Evolutionary conservation across 2,888 invertebrate genomes (phyloP), one percentile per base, ranked within the genome.

Genomic region (Microdon myrmicae): DNA sequence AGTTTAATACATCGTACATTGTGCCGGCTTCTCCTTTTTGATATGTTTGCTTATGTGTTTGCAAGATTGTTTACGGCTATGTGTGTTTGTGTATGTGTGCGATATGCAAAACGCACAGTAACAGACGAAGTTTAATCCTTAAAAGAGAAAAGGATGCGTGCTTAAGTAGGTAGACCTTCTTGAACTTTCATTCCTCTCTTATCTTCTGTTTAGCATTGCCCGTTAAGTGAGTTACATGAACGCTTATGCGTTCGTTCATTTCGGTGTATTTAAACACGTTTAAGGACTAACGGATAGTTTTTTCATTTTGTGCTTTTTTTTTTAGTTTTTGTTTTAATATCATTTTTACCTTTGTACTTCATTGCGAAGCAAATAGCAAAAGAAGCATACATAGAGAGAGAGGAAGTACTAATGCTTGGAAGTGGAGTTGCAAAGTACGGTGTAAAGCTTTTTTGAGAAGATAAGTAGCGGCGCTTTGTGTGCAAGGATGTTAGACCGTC

Each of bases 111-210:
- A 43, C 41, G 31, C 31, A 32, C 28, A 17, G 41, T 64, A 47
- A 43, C 45, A 58, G 38, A 38, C 41, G 28, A 47, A 55, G 45
- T 49, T 67, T 60, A 67, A 55, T 55, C 51, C 55, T 49, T 67
- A 43, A 53, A 49, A 66, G 25, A 48, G 59, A 64, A 60, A 68
- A 67, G 60, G 74, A 76, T 76, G 77, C 75, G 75, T 75, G 75
- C 75, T 76, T 69, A 75, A 75, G 75, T 75, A 74, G 74, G 69
- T 60, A 64, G 67, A 64, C 67, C 61, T 68, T 61, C 58, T 64
- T 64, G 64, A 64, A 58, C 53, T 64, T 34, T 51, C 58, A 43
- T 13, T 22, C 44, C 26, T 34, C 43, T 10, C 16, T 20, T 43
- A 22, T 28, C 16, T n/a, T 23, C 20, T 31, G 23, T 26, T 23